Conservation (phyloP, 1,140 invertebrate species). For the Heliconius hermathena region DNA sequence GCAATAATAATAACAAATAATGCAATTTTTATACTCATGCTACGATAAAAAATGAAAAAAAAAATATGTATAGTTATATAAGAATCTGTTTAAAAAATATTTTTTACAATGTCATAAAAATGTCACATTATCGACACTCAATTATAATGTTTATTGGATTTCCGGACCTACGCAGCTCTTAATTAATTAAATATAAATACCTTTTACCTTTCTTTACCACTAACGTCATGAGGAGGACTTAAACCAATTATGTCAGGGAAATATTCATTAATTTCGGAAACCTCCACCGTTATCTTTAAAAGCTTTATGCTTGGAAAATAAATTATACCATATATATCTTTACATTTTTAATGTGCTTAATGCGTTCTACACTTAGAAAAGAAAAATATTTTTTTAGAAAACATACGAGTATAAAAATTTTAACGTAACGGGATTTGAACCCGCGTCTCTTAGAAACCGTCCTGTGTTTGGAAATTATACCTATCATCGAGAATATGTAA, state of each 20-base stretch:
- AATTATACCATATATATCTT: neutral
- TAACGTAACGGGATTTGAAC: no score
- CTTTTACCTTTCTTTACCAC: conserved; percentile 22
- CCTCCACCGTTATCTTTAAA: conserved; percentile 6
- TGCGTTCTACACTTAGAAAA: no score
- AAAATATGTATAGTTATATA: neutral
- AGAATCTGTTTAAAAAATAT: neutral
- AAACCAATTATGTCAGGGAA: conserved; percentile 1
- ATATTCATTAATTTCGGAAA: neutral
- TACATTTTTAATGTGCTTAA: no score
- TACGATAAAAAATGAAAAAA: neutral
- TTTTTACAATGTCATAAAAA: conserved; percentile 3
- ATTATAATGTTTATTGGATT: conserved; percentile 31
- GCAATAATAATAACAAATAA: neutral
- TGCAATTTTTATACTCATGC: neutral
- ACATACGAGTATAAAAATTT: no score
- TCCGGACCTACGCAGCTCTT: conserved; percentile 17
- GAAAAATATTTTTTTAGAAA: no score
- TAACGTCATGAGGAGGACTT: neutral
- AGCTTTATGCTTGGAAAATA: conserved; percentile 7
- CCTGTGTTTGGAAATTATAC: no score
- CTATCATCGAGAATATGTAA: neutral
- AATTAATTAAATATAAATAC: conserved; percentile 16
- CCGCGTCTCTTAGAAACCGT: no score
- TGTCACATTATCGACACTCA: conserved; percentile 15